Evolutionary conservation across 92 coral and sea anemone genomes (phyloP).

Genomic region (Bergia sp.): DNA sequence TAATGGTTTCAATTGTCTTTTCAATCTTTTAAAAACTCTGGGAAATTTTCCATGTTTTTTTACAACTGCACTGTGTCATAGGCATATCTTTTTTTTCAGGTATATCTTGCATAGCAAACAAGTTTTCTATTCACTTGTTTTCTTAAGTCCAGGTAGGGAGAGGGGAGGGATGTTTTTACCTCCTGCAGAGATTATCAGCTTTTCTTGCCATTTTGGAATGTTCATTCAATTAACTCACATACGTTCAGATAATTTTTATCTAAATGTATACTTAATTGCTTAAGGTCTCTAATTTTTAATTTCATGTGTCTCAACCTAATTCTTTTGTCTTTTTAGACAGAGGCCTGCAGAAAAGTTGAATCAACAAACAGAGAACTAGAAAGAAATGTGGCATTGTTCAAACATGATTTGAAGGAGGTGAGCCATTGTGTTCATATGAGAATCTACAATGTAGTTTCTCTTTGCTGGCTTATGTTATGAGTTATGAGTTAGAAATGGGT

Average conservation of each 20-base stretch:
- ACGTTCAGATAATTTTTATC: neutral
- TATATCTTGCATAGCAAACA: no score
- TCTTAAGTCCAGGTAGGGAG: no score
- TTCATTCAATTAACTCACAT: neutral
- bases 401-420: slow-evolving; percentile 96
- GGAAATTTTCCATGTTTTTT: no score
- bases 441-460: neutral
- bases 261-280: neutral
- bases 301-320: neutral
- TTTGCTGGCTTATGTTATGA: neutral
- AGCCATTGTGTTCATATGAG: neutral
- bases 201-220: no score
- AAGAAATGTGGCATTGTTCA: slow-evolving; percentile 89
- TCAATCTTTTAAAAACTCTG: no score
- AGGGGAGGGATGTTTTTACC: no score
- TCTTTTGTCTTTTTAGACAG: slow-evolving; percentile 62
- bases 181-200: no score
- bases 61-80: no score
- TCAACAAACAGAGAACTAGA: slow-evolving; percentile 92
- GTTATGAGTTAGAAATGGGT: neutral
- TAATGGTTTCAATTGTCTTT: no score
- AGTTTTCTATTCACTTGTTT: no score
- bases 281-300: neutral
- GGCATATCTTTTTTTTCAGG: no score
- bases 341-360: slow-evolving; percentile 79